Base-by-base conservation (phyloP, 1,140 invertebrate genomes). In the Ooceraea biroi region DNA sequence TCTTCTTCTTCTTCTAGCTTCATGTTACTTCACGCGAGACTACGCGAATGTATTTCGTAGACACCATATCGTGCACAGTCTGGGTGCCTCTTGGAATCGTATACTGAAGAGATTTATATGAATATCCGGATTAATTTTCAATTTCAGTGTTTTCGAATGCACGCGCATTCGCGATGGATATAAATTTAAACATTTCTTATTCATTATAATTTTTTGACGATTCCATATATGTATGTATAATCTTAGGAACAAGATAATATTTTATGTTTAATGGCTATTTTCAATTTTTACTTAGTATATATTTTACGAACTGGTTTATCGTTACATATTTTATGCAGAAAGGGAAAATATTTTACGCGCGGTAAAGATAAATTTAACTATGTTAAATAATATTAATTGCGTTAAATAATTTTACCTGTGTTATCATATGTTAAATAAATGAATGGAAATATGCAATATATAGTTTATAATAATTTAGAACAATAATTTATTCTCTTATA, bases 1-100 rank as follows among this genome's bases (percentile, higher is more conserved):
- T n/a, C n/a, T n/a, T n/a, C n/a, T n/a, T n/a, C n/a, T 58, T 76
- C 55, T 46, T 65, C 36, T 57, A 65, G 63, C 76, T n/a, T n/a
- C 48, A 68, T 69, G 57, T 52, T 82, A 69, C 48, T 60, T 57
- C 25, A 58, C 83, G 25, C 57, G 44, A 25, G 68, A 61, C 52
- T 55, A 57, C 48, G 52, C 61, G 46, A 82, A 10, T 66, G 71
- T 46, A 36, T 36, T 41, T 83, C 65, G 69, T 17, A 30, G 50
- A 58, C 66, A 25, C 27, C 4, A 2, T 46, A 48, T 52, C 4
- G 52, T 68, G 48, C 65, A 8, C 0, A 50, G 27, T n/a, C 44
- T 65, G 57, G n/a, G n/a, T 36, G 71, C 12, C 19, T 36, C 17
- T 46, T 3, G 22, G n/a, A 11, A 52, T 55, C 27, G 48, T 50